phyloP scores from a whole-genome alignment of 2,113 vertebrate genomes.

The Tricholaema leucomelas region DNA sequence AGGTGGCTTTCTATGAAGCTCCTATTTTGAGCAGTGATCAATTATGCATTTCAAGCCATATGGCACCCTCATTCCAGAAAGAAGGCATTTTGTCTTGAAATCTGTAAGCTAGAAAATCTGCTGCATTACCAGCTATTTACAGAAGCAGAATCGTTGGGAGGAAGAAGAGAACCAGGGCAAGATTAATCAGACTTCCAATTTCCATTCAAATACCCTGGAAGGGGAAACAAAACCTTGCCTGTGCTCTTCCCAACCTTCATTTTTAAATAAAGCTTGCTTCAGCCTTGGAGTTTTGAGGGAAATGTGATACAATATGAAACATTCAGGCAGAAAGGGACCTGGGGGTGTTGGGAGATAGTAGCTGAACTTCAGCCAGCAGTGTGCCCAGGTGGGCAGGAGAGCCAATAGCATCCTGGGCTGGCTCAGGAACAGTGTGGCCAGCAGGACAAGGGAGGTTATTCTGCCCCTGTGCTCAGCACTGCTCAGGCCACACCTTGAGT shows the following conservation, averaged over 20 bases:
- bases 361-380: no score
- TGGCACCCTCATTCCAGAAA: slow-evolving; percentile 39
- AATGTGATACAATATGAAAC: not conserved
- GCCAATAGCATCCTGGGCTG: no score
- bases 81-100: slow-evolving; percentile 53
- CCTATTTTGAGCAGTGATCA: slow-evolving; percentile 44
- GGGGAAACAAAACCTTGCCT: not conserved
- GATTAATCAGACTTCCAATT: not conserved
- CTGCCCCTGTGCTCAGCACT: no score
- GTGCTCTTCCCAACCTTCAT: not conserved
- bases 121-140: not conserved
- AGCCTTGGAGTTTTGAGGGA: not conserved
- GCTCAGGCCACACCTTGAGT: no score
- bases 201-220: not conserved
- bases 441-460: no score
- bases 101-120: slow-evolving; percentile 39
- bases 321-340: no score
- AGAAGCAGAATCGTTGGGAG: not conserved
- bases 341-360: no score
- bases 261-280: not conserved
- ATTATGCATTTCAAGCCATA: slow-evolving; percentile 63
- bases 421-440: no score
- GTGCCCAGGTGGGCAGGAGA: no score
- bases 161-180: not conserved
- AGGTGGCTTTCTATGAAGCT: slow-evolving; percentile 47